These are phyloP conservation scores for Nemurella pictetii DNA, from an alignment of 2,888 invertebrate genomes.

Conservation along the genomic window DNA sequence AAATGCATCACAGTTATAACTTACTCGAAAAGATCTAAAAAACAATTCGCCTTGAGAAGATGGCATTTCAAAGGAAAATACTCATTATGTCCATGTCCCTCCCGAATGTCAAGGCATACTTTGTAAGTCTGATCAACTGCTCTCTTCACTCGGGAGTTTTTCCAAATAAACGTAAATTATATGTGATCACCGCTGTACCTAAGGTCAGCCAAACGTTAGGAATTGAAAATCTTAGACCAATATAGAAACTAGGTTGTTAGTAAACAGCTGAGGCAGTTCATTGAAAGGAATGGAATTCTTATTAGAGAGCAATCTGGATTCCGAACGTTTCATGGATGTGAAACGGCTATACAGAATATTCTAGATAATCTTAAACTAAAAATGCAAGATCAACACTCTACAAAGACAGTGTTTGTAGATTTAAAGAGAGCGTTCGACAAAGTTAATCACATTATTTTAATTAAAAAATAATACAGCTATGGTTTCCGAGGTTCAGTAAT, in stretches of 20 bases:
- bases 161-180: background rate
- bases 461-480: too few species aligned
- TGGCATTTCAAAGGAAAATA: background rate
- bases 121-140: background rate
- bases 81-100: background rate
- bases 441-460: too few species aligned
- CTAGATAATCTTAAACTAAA: too few species aligned
- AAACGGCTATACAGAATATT: too few species aligned
- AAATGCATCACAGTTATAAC: background rate
- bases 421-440: too few species aligned
- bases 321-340: too few species aligned
- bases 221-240: background rate
- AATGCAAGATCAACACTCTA: too few species aligned
- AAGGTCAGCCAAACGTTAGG: background rate
- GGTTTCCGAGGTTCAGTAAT: too few species aligned
- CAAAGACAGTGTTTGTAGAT: too few species aligned
- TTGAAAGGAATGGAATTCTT: too few species aligned
- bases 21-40: background rate
- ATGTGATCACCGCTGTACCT: background rate
- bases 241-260: background rate
- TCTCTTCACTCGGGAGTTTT: background rate
- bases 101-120: background rate
- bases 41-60: background rate
- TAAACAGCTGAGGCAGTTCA: too few species aligned
- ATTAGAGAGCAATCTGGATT: too few species aligned